Conservation (phyloP, 2,113 vertebrate genomes). For the Pipa parva region DNA sequence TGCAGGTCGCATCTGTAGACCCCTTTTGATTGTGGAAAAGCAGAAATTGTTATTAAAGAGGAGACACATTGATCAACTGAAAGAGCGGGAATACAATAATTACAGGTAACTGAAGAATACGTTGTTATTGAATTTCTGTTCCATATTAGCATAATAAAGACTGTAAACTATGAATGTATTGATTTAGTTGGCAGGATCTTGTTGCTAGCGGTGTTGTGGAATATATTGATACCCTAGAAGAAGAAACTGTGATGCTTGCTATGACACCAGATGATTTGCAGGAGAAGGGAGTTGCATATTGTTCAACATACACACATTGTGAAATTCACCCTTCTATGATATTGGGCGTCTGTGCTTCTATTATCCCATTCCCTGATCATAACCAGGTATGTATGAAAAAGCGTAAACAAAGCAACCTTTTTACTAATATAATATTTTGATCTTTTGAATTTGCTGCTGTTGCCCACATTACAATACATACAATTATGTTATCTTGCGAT, state of each 20-base stretch:
- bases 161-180: no score
- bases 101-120: slow-evolving; percentile 93
- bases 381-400: slow-evolving; percentile 96
- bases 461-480: no score
- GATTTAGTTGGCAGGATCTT: slow-evolving; percentile 91
- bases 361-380: slow-evolving; percentile 97
- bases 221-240: slow-evolving; percentile 94
- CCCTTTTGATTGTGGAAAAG: slow-evolving; percentile 94
- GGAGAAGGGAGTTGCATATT: slow-evolving; percentile 96
- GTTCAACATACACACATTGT: slow-evolving; percentile 94
- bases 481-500: no score
- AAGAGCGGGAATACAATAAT: slow-evolving; percentile 97
- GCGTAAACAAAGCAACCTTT: no score
- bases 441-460: no score
- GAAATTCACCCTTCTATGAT: slow-evolving; percentile 99
- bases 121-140: no score
- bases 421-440: no score
- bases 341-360: slow-evolving; percentile 94
- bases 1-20: slow-evolving; percentile 91
- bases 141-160: no score
- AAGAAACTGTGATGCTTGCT: slow-evolving; percentile 96
- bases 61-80: slow-evolving; percentile 93
- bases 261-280: slow-evolving; percentile 98
- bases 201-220: slow-evolving; percentile 96
- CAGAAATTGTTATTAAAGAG: slow-evolving; percentile 94